Conservation (phyloP, 2,113 vertebrate genomes). For the Ammodytes dubius region DNA sequence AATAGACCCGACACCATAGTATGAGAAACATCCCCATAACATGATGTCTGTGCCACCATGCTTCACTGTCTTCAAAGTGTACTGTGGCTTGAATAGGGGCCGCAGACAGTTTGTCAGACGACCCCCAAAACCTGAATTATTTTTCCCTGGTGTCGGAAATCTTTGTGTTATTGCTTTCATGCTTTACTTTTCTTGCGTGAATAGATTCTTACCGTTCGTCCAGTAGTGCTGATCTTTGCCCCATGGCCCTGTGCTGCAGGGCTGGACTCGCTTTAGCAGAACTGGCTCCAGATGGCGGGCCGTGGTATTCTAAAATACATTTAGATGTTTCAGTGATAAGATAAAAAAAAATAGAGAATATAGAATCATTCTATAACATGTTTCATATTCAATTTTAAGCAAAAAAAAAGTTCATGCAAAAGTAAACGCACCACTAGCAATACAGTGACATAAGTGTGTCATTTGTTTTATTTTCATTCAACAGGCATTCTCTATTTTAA, state of each 20-base stretch:
- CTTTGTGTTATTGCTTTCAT: not conserved
- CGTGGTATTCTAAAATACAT: conserved; percentile 88
- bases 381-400: not conserved
- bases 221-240: conserved; percentile 78
- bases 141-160: not conserved
- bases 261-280: conserved; percentile 96
- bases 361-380: not conserved
- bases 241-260: conserved; percentile 89
- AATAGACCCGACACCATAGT: too few relatives aligned
- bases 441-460: not conserved
- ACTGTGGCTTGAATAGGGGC: too few relatives aligned
- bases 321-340: not conserved
- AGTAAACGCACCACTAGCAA: not conserved
- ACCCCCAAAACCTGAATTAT: too few relatives aligned
- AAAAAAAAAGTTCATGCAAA: not conserved
- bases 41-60: too few relatives aligned
- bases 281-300: conserved; percentile 94
- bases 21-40: too few relatives aligned
- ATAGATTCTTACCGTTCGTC: conserved; percentile 75
- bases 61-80: too few relatives aligned
- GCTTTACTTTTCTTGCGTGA: not conserved
- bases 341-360: not conserved
- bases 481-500: not conserved
- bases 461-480: conserved; percentile 26
- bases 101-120: too few relatives aligned